These are phyloP conservation scores for Criorhina ranunculi DNA, from an alignment of 2,888 invertebrate species.

Conservation along the genomic window DNA sequence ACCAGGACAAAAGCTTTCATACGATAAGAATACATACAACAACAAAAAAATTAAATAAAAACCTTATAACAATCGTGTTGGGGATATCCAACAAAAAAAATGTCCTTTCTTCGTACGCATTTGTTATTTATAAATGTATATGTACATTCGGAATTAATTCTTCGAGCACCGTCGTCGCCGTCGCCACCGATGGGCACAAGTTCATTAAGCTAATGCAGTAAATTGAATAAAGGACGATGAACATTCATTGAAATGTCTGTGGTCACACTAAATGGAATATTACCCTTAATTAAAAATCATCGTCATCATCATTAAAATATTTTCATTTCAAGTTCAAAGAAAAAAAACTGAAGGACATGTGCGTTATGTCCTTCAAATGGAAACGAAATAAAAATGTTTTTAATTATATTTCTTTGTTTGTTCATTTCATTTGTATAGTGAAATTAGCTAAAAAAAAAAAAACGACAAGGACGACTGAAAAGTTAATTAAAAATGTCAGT, in stretches of 20 bases:
- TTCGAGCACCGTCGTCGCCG: no score
- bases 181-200: not conserved
- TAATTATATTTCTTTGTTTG: not conserved
- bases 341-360: not conserved
- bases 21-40: slow-evolving; percentile 3
- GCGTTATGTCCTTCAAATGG: not conserved
- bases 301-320: slow-evolving; percentile 7
- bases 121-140: not conserved
- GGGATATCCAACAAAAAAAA: slow-evolving; percentile 5
- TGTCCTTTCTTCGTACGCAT: not conserved
- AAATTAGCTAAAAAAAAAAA: not conserved
- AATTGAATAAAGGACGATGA: slow-evolving; percentile 3
- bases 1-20: slow-evolving; percentile 8
- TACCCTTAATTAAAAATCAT: slow-evolving; percentile 24
- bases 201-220: slow-evolving; percentile 17
- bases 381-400: not conserved
- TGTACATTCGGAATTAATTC: slow-evolving; percentile 8
- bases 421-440: not conserved
- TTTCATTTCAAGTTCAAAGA: not conserved
- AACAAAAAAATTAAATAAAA: not conserved
- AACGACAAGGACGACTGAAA: not conserved
- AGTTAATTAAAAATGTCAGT: not conserved
- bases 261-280: slow-evolving; percentile 2
- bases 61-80: not conserved
- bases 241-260: slow-evolving; percentile 14